phyloP scores from a whole-genome alignment of 2,888 invertebrate genomes.

The Ametastegia equiseti region DNA sequence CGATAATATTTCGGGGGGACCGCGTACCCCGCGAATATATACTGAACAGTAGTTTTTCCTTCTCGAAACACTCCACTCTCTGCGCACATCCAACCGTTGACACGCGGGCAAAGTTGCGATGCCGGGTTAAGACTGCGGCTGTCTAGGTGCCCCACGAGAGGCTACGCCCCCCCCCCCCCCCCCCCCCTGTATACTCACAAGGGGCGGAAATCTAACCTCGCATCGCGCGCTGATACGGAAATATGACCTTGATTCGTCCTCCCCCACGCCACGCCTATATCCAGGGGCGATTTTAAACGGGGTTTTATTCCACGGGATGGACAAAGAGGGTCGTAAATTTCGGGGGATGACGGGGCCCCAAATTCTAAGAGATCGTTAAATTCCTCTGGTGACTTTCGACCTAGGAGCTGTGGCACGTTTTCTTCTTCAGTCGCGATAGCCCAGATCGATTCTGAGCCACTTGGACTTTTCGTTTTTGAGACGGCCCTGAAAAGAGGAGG shows the following conservation, averaged over 20 bases:
- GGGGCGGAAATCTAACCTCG: neutral
- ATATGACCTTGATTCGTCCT: constrained; percentile 22
- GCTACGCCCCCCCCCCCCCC: constrained; percentile 43
- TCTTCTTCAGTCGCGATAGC: too few species aligned
- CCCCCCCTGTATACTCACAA: constrained; percentile 8
- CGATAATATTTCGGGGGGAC: neutral
- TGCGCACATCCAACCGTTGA: constrained; percentile 23
- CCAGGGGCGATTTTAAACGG: neutral
- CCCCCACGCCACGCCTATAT: neutral
- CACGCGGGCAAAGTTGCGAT: constrained; percentile 45
- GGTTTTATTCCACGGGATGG: neutral
- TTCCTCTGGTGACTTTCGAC: too few species aligned
- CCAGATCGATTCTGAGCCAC: too few species aligned
- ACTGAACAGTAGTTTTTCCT: neutral
- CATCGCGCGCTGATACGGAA: neutral
- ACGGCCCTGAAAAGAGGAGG: constrained; percentile 15
- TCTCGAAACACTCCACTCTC: neutral
- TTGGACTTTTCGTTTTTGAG: neutral
- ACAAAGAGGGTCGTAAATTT: neutral
- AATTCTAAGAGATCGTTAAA: too few species aligned
- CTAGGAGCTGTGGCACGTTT: too few species aligned
- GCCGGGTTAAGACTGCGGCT: constrained; percentile 43
- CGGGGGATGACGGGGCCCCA: too few species aligned
- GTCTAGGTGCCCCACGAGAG: constrained; percentile 10
- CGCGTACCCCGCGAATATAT: neutral